Percentiles rank a stretch among this genome's conserved stretches.
Conservation (phyloP, 2,888 invertebrate species). For the Drosophila meridiana region DNA sequence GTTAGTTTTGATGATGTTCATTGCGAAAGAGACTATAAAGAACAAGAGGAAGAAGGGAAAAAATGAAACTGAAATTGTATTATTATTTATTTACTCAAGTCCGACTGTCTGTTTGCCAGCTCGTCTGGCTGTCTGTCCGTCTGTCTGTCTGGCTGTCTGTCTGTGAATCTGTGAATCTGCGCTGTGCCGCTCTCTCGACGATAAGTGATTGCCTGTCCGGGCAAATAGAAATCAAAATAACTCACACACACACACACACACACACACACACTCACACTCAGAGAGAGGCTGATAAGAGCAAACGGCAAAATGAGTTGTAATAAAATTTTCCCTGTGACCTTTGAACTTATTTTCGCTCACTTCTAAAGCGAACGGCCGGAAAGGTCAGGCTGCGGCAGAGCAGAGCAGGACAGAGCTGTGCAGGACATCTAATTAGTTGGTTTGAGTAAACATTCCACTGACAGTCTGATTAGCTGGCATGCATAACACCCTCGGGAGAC, state of each 20-base stretch:
- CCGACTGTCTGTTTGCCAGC: slow-evolving; percentile 15
- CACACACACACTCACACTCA: background rate
- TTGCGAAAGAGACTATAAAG: slow-evolving; percentile 1
- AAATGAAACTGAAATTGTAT: slow-evolving; percentile 30
- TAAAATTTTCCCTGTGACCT: slow-evolving; percentile 50
- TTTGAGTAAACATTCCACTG: slow-evolving; percentile 61
- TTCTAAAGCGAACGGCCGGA: slow-evolving; percentile 8
- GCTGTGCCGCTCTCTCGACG: slow-evolving; percentile 23
- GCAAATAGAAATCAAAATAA: slow-evolving; percentile 67
- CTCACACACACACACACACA: slow-evolving; percentile 4
- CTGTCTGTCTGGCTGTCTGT: slow-evolving; percentile 9
- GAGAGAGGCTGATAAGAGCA: slow-evolving; percentile 41
- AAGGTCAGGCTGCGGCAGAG: slow-evolving; percentile 32
- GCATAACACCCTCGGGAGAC: slow-evolving; percentile 28
- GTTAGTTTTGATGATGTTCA: slow-evolving; percentile 62
- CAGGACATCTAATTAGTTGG: slow-evolving; percentile 65
- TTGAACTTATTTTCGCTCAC: slow-evolving; percentile 49
- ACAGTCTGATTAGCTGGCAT: slow-evolving; percentile 46
- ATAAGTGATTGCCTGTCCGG: slow-evolving; percentile 72
- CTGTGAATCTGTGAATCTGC: slow-evolving; percentile 38
- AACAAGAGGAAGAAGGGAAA: background rate
- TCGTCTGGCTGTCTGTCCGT: slow-evolving; percentile 1
- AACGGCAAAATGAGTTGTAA: slow-evolving; percentile 37
- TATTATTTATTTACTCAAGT: slow-evolving; percentile 64
- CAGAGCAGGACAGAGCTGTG: background rate